Base-by-base conservation (phyloP, 2,888 invertebrate genomes). In the Taenaris catops region DNA sequence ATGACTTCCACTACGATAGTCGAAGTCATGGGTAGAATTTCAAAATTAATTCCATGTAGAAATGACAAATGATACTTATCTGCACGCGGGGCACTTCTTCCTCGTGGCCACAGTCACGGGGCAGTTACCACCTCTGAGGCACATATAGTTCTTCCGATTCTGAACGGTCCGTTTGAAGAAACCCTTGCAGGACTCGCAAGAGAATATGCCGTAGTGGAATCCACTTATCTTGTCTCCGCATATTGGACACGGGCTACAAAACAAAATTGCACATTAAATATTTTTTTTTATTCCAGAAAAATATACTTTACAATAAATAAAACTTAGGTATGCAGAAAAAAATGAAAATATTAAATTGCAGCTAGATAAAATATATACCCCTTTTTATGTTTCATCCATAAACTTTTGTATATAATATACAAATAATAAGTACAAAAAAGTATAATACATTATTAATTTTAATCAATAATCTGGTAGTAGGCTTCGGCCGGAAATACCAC, bases 161-260 rank as follows among this genome's bases (percentile, higher is more conserved):
- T 98, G 98, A n/a, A 98, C 98, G 8, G 98, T 98, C 42, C 98
- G 89, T 78, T 98, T 98, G 88, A 98, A 98, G 87, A 98, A 98
- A 1, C 98, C 98, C 78, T 98, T 98, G 80, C 98, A 98, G 8
- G 96, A 96, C 70, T 98, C 98, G 81, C 98, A 98, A 5, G 97
- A 97, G 86, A 97, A 98, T 56, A 98, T 98, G 5, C 98, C 98
- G 75, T 98, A 98, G 78, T 98, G 98, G 83, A 98, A 98, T 12
- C 98, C 97, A 53, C 96, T 96, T 66, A 97, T 97, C 70, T 96
- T 96, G 78, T 97, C 97, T 1, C 96, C 96, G 72, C 97, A 97
- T 35, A 97, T 96, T 6, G 97, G 97, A 63, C 97, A 97, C 0
- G 97, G 97, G 52, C 96, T 96, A 71, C 3, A 69, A 59, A 55